Evolutionary conservation across 2,797 vertebrate genomes (phyloP).

Genomic region (Muraenolepis orangiensis): DNA sequence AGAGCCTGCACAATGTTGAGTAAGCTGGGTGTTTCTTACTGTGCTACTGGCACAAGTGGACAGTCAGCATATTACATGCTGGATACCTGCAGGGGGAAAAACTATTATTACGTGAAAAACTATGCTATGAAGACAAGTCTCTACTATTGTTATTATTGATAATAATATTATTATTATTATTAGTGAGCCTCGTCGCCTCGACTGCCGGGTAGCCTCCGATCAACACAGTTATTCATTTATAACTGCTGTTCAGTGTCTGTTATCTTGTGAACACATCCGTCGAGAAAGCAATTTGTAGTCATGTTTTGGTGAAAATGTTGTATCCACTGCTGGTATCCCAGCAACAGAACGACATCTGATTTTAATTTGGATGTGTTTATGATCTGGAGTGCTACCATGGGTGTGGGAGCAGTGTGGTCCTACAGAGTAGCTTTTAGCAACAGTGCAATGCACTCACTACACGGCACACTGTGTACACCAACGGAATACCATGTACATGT

Average conservation of each 20-base stretch:
- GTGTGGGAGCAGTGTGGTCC: not conserved
- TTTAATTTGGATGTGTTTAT: too few species aligned
- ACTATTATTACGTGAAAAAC: not conserved
- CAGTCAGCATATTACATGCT: not conserved
- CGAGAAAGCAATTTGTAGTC: not conserved
- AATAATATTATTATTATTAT: not conserved
- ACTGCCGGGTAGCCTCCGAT: not conserved
- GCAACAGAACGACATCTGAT: too few species aligned
- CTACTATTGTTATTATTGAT: not conserved
- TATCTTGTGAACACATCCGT: not conserved
- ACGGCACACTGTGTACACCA: not conserved
- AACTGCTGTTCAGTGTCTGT: not conserved
- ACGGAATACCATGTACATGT: conserved; percentile 19
- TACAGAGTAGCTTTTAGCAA: not conserved
- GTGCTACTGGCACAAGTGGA: not conserved
- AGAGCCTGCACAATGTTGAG: not conserved
- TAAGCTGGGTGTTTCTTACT: not conserved
- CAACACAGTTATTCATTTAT: not conserved
- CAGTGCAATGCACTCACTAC: not conserved
- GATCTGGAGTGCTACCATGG: not conserved
- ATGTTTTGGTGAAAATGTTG: not conserved
- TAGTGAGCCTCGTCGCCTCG: not conserved
- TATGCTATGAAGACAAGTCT: not conserved
- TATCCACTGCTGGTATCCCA: too few species aligned
- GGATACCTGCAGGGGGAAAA: not conserved